These are phyloP conservation scores for Mystacornis crossleyi DNA, from an alignment of 2,113 vertebrate species.

Conservation along the genomic window DNA sequence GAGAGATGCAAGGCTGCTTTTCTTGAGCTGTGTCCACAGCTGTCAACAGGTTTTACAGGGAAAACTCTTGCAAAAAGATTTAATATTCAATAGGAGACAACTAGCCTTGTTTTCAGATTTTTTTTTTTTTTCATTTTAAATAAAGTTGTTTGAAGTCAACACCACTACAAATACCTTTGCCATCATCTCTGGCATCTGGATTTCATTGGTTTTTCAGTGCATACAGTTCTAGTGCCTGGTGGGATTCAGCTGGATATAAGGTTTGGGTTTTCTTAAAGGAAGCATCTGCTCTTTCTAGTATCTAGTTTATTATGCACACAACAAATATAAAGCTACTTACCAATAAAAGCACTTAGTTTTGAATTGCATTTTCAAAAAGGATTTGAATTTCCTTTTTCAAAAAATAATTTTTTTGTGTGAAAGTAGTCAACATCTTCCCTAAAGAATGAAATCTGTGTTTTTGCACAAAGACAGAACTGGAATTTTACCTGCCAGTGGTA, in stretches of 20 bases:
- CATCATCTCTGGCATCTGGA: not conserved
- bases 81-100: not conserved
- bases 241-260: not conserved
- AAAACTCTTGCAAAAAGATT: not conserved
- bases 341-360: not conserved
- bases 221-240: not conserved
- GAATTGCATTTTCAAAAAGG: not conserved
- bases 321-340: not conserved
- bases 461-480: not conserved
- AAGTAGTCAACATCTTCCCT: not conserved
- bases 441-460: not conserved
- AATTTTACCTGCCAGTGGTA: not conserved
- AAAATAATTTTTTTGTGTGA: not conserved
- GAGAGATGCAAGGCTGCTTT: not conserved
- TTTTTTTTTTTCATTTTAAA: not conserved
- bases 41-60: not conserved
- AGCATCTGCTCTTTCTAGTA: not conserved
- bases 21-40: not conserved
- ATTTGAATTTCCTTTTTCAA: not conserved
- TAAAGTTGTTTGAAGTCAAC: not conserved
- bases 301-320: not conserved
- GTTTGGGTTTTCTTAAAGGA: not conserved
- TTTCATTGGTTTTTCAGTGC: not conserved
- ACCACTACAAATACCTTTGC: no score
- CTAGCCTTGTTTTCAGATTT: not conserved